Base-by-base conservation (phyloP, 2,888 invertebrate species). In the Agrochola circellaris region DNA sequence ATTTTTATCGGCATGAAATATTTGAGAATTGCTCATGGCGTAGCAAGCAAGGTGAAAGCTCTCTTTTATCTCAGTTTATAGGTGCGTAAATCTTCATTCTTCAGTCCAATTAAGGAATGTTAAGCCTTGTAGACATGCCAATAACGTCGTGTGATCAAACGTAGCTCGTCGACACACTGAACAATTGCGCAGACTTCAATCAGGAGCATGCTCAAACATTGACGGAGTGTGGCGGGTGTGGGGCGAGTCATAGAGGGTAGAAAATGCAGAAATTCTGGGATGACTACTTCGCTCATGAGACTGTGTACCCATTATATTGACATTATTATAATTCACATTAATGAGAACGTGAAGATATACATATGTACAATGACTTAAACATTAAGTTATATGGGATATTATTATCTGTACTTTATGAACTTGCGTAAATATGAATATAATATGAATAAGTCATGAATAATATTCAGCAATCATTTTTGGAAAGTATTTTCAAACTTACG, bases 141-240 rank as follows among this genome's bases (percentile, higher is more conserved):
- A 88, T 88, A 87, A 74, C 23, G 84, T 8, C 54, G 60, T 73
- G 84, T 80, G 79, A 77, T 86, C 81, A 87, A 74, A 80, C 68
- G 67, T 48, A 30, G 77, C 73, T 30, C 34, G 60, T 26, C 73
- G 61, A 76, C 75, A 68, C 58, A 51, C 58, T 26, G 84, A 86
- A 89, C 85, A 88, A 87, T 90, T 84, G 79, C 82, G 74, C 83
- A 78, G 81, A 87, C 80, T 91, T 89, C 88, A 88, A 89, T 90
- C 87, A 88, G 82, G 65, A 81, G 82, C 83, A 69, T 80, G 87
- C 86, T 90, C 89, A 90, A 91, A 92, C 88, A 91, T 88, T 88
- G 86, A 85, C 82, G 51, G 72, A 84, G 83, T 60, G 65, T 56
- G 45, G 64, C 34, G 66, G 64, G 68, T 85, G 20, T 51, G 86